Evolutionary conservation across 1,140 invertebrate genomes (phyloP), one percentile per base, ranked within the genome.

Genomic region (Ladona fulva): DNA sequence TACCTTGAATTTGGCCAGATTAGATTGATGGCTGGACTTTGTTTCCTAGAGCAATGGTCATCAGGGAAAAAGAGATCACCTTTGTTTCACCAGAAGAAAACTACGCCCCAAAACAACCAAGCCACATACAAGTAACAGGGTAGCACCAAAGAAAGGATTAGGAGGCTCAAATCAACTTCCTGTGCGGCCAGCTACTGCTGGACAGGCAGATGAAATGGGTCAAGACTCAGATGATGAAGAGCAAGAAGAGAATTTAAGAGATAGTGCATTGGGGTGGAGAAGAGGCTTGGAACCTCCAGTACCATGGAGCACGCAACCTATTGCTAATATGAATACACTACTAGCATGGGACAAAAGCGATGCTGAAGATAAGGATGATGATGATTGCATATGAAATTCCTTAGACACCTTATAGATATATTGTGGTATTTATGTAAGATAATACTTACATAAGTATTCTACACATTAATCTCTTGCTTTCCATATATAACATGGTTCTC

Each of bases 301-400:
- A 22, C 52, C 91, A 0, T 93, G 92, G 92, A 92, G 91, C 83
- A 92, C 90, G 24, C 86, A 89, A 78, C 88, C 87, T 79, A 90
- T 93, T 80, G 88, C 89, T 77, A 90, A 90, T 83, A 92, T 93
- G 86, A 93, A 92, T 84, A 87, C 89, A 79, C 89, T 93, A 82
- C 85, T 93, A 77, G 89, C 90, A 74, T 91, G 90, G 90, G 85
- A 87, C 79, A 83, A 86, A 76, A 66, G 52, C 14, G 52, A 66
- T 66, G 52, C 16, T 66, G 52, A 16, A 66, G 52, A 66, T 66
- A 22, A 66, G 14, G 52, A 66, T 66, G 29, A 37, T 37, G 29
- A 37, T 37, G 8, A n/a, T n/a, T n/a, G n/a, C n/a, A n/a, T n/a
- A n/a, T n/a, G n/a, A n/a, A n/a, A n/a, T n/a, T n/a, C n/a, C n/a